These are phyloP conservation scores for Porites cylindrica DNA, from an alignment of 92 coral and sea anemone genomes.

Conservation along the genomic window DNA sequence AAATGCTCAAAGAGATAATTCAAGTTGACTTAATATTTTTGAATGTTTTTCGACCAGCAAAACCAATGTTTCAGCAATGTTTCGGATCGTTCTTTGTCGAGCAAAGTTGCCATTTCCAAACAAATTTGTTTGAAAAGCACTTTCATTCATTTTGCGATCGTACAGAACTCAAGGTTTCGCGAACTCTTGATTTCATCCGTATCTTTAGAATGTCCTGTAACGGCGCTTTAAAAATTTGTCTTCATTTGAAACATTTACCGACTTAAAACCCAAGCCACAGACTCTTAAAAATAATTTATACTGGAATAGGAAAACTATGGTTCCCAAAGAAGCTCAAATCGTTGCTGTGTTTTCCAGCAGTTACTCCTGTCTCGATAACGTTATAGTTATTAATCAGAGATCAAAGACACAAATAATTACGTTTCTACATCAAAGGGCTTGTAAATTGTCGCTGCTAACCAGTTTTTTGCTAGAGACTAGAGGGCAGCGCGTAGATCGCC, in stretches of 20 bases:
- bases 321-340: not conserved
- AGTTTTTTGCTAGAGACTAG: not conserved
- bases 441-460: not conserved
- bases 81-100: not conserved
- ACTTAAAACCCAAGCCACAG: no score
- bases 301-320: no score
- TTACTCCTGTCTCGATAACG: slow-evolving; percentile 2
- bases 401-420: slow-evolving; percentile 4
- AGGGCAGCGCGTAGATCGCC: not conserved
- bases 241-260: no score
- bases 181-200: no score
- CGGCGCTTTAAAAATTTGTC: no score
- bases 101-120: not conserved
- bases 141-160: not conserved
- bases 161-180: no score
- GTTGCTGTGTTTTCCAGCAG: slow-evolving; percentile 1
- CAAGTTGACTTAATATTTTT: no score
- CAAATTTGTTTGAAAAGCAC: not conserved
- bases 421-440: not conserved
- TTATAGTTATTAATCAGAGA: not conserved
- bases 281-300: no score
- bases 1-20: no score
- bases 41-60: not conserved
- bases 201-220: no score
- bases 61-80: not conserved